Evolutionary conservation across 23 tunicate species (phyloP).

Genomic region (Styela clava): DNA sequence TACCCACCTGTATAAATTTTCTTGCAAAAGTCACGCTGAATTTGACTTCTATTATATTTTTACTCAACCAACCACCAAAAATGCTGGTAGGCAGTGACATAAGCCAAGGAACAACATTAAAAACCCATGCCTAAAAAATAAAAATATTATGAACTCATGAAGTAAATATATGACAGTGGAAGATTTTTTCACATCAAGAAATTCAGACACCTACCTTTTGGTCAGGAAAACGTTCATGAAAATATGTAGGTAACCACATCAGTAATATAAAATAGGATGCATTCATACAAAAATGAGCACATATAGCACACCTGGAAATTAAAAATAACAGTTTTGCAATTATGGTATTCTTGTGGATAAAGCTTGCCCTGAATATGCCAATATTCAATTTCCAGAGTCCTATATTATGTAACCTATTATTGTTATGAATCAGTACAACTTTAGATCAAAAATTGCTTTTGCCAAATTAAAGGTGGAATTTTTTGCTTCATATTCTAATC

Average conservation of each 20-base stretch:
- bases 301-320: constrained; percentile 35
- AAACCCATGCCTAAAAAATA: constrained; percentile 58
- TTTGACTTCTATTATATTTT: constrained; percentile 32
- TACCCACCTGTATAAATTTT: constrained; percentile 51
- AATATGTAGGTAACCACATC: constrained; percentile 90
- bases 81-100: constrained; percentile 81
- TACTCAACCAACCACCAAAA: constrained; percentile 84
- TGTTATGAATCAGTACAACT: no score
- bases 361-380: no score
- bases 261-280: constrained; percentile 77
- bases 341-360: neutral
- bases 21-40: constrained; percentile 48
- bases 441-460: no score
- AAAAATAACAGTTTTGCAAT: neutral
- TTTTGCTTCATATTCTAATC: no score
- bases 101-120: constrained; percentile 87
- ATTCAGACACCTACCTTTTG: constrained; percentile 22
- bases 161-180: neutral
- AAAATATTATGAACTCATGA: neutral
- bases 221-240: constrained; percentile 78
- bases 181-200: neutral
- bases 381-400: no score
- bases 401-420: no score
- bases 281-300: constrained; percentile 73
- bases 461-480: no score